These are phyloP conservation scores for Cyanistes caeruleus DNA, from an alignment of 2,113 vertebrate species.

Conservation along the genomic window DNA sequence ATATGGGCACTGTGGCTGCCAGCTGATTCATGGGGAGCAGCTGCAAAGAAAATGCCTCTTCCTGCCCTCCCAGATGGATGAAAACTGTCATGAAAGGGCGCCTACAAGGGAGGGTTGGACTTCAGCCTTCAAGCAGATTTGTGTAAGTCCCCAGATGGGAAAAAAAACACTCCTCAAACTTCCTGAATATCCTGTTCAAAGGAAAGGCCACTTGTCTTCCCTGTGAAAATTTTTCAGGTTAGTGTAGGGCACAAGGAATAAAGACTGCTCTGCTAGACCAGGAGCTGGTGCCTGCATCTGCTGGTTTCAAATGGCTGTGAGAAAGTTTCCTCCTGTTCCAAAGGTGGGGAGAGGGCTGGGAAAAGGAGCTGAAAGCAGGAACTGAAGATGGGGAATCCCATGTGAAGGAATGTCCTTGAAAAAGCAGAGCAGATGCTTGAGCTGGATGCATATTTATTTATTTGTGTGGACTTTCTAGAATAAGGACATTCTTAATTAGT, in stretches of 20 bases:
- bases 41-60: constrained; percentile 13
- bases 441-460: not conserved
- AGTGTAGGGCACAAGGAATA: not conserved
- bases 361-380: constrained; percentile 4
- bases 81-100: not conserved
- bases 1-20: not conserved
- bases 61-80: constrained; percentile 28
- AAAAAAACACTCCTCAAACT: not conserved
- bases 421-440: not conserved
- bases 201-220: not conserved
- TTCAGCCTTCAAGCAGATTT: constrained; percentile 21
- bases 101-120: not conserved
- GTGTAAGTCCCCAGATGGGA: not conserved
- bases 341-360: not conserved
- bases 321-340: not conserved
- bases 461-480: not conserved
- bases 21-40: constrained; percentile 27
- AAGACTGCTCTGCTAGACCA: not conserved
- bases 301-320: constrained; percentile 6
- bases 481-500: not conserved
- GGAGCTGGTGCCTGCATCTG: not conserved
- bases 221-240: not conserved
- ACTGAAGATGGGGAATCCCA: not conserved
- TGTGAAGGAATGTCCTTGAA: constrained; percentile 15
- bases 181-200: not conserved